Evolutionary conservation across 2,888 invertebrate species (phyloP).

Genomic region (Saturnia japonica): DNA sequence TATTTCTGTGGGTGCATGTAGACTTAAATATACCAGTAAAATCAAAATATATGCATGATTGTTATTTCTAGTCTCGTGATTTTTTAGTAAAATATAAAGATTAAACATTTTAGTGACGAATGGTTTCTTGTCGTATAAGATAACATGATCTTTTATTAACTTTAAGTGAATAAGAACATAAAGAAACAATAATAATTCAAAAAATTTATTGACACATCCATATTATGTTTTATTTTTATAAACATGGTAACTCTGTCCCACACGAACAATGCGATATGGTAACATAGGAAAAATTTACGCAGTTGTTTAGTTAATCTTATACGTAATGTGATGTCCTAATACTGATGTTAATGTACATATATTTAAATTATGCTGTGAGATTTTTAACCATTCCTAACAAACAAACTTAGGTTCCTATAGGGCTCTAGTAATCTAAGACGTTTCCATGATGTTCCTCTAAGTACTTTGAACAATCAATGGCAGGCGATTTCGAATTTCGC

Average conservation of each 20-base stretch:
- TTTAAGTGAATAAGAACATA: neutral
- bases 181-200: conserved; percentile 2
- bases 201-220: neutral
- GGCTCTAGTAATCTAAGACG: no score
- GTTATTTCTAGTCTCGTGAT: neutral
- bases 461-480: no score
- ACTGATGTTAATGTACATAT: neutral
- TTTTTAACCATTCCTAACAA: no score
- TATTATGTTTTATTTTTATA: neutral
- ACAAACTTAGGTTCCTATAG: no score
- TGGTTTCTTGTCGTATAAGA: neutral
- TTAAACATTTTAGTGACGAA: neutral
- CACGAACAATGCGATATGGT: neutral
- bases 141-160: neutral
- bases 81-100: neutral
- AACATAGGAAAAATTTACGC: neutral
- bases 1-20: neutral
- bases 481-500: no score
- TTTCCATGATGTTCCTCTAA: no score
- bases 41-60: neutral
- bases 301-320: neutral
- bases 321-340: neutral
- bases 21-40: neutral
- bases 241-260: neutral
- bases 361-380: neutral